A percentile compares a stretch with the other conserved stretches of the same genome.
phyloP scores from a whole-genome alignment of 2,797 vertebrate genomes.

The Mycteria americana region DNA sequence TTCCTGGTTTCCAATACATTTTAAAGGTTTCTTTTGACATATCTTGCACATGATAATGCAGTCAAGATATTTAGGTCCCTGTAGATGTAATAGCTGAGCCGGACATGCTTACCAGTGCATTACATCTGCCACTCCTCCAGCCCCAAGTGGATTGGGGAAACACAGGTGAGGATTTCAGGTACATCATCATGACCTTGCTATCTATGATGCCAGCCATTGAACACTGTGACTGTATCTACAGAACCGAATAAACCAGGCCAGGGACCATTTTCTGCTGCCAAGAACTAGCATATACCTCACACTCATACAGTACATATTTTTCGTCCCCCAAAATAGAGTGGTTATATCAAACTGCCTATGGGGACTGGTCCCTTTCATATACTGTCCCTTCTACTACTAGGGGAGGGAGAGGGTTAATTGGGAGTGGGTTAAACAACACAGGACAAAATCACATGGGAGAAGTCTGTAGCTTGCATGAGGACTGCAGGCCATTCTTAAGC shows the following conservation, averaged over 20 bases:
- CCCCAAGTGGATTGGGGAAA: background rate
- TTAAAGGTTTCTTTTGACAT: background rate
- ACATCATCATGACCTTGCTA: background rate
- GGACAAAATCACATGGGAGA: background rate
- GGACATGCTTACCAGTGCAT: accelerated
- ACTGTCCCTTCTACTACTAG: background rate
- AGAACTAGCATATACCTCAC: background rate
- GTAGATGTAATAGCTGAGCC: background rate
- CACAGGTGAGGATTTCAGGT: background rate
- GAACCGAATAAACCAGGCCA: background rate
- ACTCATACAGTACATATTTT: background rate
- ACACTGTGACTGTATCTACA: background rate
- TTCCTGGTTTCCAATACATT: background rate
- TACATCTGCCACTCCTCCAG: background rate
- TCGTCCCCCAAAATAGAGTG: background rate
- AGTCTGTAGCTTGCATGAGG: background rate
- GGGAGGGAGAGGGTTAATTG: background rate
- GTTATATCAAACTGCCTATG: background rate
- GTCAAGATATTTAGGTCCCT: background rate
- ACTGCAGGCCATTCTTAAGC: background rate
- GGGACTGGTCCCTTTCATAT: background rate
- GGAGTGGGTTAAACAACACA: background rate
- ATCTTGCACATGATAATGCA: background rate
- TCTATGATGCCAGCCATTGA: background rate
- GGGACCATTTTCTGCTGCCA: background rate